phyloP scores from a whole-genome alignment of 2,888 invertebrate genomes.

The Chamaedrilus cognettii region DNA sequence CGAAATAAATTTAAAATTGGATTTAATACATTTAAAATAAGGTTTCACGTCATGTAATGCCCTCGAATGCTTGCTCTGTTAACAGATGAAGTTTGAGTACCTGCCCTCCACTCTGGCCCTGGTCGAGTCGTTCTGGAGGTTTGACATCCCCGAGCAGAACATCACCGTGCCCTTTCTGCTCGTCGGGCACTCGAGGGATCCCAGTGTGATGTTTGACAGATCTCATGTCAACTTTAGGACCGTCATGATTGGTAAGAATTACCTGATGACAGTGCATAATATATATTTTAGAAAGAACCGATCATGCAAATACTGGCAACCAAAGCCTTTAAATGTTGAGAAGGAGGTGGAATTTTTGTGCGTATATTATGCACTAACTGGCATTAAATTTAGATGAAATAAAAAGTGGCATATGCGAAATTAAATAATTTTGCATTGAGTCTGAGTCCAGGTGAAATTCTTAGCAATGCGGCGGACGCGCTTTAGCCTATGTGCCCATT shows the following conservation, averaged over 20 bases:
- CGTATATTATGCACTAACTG: too few species aligned
- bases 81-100: slow-evolving; percentile 68
- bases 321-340: too few species aligned
- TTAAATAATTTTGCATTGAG: too few species aligned
- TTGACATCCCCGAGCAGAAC: slow-evolving; percentile 66
- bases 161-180: slow-evolving; percentile 66
- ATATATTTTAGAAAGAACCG: too few species aligned
- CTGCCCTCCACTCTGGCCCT: slow-evolving; percentile 68
- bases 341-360: too few species aligned
- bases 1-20: not conserved
- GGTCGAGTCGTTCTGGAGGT: slow-evolving; percentile 71
- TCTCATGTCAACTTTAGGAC: slow-evolving; percentile 67
- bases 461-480: too few species aligned
- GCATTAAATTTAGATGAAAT: too few species aligned
- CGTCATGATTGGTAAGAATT: slow-evolving; percentile 65
- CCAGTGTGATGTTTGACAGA: slow-evolving; percentile 67
- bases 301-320: too few species aligned
- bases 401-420: too few species aligned
- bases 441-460: too few species aligned
- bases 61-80: not conserved
- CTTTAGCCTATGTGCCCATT: too few species aligned
- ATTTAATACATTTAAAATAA: not conserved
- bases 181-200: slow-evolving; percentile 69
- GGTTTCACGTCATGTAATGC: not conserved
- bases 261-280: not conserved